phyloP scores from a whole-genome alignment of 2,888 invertebrate species.

The Andrena minutula region DNA sequence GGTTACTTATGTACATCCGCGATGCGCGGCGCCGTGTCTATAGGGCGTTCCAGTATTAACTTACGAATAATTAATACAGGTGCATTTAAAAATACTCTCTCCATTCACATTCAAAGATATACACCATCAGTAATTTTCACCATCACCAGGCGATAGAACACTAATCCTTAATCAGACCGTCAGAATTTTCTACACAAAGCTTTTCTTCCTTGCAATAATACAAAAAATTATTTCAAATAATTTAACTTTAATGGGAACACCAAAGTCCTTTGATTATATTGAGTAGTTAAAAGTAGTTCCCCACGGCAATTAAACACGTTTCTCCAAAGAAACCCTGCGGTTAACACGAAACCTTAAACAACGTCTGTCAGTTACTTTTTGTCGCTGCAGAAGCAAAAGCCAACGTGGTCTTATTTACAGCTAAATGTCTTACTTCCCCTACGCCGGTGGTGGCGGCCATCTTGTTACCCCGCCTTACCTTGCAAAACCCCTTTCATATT shows the following conservation, averaged over 20 bases:
- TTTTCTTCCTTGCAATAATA: too few relatives aligned
- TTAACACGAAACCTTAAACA: neutral
- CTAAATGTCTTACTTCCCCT: slow-evolving; percentile 82
- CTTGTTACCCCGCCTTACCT: slow-evolving; percentile 82
- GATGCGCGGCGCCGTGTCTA: slow-evolving; percentile 60
- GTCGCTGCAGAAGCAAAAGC: slow-evolving; percentile 28
- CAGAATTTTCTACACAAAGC: too few relatives aligned
- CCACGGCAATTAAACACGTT: neutral
- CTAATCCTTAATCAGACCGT: too few relatives aligned
- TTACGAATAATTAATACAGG: slow-evolving; percentile 62
- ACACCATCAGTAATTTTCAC: too few relatives aligned
- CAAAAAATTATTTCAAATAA: neutral
- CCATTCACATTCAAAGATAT: neutral
- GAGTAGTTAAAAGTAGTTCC: neutral
- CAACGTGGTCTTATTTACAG: slow-evolving; percentile 65
- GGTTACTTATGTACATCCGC: slow-evolving; percentile 70
- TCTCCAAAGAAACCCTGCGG: neutral
- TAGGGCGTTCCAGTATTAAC: slow-evolving; percentile 66
- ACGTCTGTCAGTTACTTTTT: slow-evolving; percentile 38
- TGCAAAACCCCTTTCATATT: slow-evolving; percentile 75
- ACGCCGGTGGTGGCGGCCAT: slow-evolving; percentile 80
- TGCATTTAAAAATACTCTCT: neutral
- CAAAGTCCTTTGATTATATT: neutral
- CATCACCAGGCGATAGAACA: neutral
- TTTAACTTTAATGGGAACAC: neutral